These are phyloP conservation scores for Drosophila mauritiana DNA, from an alignment of 1,140 invertebrate genomes.

Conservation along the genomic window DNA sequence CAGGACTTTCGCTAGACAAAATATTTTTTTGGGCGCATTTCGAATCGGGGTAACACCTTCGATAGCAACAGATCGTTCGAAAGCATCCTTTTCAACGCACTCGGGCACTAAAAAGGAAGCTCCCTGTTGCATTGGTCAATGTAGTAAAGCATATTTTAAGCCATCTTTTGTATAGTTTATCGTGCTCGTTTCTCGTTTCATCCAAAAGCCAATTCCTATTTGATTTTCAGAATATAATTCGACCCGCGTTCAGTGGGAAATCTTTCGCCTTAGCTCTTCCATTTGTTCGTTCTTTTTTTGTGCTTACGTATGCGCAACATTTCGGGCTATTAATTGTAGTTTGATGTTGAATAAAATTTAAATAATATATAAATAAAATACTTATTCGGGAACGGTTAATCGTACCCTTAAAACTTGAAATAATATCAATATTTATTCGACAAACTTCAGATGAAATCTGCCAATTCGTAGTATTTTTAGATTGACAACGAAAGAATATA, in stretches of 20 bases:
- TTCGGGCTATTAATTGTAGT: conserved; percentile 37
- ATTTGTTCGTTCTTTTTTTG: conserved; percentile 50
- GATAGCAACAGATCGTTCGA: conserved; percentile 57
- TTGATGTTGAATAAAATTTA: conserved; percentile 1
- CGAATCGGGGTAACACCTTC: conserved; percentile 39
- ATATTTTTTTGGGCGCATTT: conserved; percentile 61
- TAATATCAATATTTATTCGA: conserved; percentile 1
- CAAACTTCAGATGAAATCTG: conserved; percentile 25
- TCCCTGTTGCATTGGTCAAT: conserved; percentile 79
- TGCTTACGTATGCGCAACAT: conserved; percentile 75
- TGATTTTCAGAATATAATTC: neutral
- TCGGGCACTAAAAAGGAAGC: conserved; percentile 72
- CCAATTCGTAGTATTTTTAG: conserved; percentile 14
- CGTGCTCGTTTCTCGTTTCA: conserved; percentile 19
- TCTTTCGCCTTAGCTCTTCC: conserved; percentile 25
- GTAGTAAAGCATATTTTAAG: conserved; percentile 85
- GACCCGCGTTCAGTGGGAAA: conserved; percentile 1
- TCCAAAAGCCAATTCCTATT: conserved; percentile 39
- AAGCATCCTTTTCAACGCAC: conserved; percentile 69
- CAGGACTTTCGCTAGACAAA: conserved; percentile 49
- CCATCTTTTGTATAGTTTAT: conserved; percentile 83
- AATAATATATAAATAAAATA: neutral
- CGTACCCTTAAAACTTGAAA: conserved; percentile 1
- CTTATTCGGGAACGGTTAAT: neutral
- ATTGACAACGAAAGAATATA: conserved; percentile 24